Percentiles rank a stretch among this genome's conserved stretches.
phyloP scores from a whole-genome alignment of 2,113 vertebrate genomes.

The Poecile atricapillus region DNA sequence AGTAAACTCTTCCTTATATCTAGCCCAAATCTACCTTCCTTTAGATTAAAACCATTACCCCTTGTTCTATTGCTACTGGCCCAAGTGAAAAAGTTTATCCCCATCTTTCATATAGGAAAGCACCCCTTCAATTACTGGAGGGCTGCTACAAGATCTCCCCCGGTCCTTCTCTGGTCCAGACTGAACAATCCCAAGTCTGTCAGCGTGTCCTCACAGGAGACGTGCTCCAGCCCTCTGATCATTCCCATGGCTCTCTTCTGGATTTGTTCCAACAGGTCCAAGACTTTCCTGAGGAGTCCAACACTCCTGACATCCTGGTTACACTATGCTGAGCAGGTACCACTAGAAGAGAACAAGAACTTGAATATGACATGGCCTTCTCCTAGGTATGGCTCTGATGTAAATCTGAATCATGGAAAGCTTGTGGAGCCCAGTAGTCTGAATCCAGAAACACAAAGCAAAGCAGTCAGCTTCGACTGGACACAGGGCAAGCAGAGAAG shows the following conservation, averaged over 20 bases:
- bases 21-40: not conserved
- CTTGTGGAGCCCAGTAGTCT: not conserved
- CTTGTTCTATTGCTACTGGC: not conserved
- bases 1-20: not conserved
- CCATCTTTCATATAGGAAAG: not conserved
- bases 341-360: not conserved
- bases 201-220: not conserved
- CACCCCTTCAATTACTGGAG: not conserved
- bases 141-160: not conserved
- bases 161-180: not conserved
- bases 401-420: not conserved
- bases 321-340: not conserved
- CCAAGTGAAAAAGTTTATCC: not conserved
- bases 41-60: not conserved
- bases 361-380: not conserved
- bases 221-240: not conserved
- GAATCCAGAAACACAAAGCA: not conserved
- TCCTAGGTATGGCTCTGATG: not conserved
- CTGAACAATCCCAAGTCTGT: not conserved
- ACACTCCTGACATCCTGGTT: not conserved
- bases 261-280: not conserved
- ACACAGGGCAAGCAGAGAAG: not conserved
- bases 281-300: not conserved
- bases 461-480: not conserved
- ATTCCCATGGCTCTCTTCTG: not conserved